Conservation (phyloP, 2,113 vertebrate genomes). For the Rhegmatorhina hoffmannsi region DNA sequence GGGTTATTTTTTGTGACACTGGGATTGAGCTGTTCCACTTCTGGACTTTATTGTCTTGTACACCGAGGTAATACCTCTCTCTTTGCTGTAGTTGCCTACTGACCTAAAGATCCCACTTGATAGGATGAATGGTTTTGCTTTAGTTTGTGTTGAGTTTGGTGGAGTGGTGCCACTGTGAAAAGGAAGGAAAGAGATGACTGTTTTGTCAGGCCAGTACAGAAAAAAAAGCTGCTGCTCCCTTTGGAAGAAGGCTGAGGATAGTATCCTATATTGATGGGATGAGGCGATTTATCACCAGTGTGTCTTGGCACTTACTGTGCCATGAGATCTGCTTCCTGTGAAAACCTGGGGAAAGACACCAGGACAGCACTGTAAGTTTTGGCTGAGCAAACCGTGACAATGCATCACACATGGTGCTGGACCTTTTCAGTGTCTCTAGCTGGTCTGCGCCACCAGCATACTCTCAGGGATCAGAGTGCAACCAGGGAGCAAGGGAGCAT, state of each 20-base stretch:
- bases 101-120: background rate
- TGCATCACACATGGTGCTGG: accelerated
- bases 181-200: background rate
- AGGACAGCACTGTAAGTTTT: background rate
- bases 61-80: background rate
- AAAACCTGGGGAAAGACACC: background rate
- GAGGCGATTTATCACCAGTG: accelerated
- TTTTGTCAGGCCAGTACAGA: background rate
- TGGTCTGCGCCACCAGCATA: background rate
- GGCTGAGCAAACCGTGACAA: background rate
- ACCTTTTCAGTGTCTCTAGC: background rate
- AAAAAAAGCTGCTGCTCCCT: background rate
- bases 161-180: background rate
- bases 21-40: background rate
- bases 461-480: background rate
- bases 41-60: background rate
- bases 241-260: background rate
- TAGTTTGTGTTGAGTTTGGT: background rate
- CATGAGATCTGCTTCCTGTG: background rate
- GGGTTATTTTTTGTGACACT: background rate
- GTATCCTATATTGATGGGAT: accelerated
- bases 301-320: background rate
- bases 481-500: background rate
- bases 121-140: background rate
- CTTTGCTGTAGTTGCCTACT: background rate